Evolutionary conservation across 2,797 vertebrate genomes (phyloP).

Genomic region (Nannoperca obscura): DNA sequence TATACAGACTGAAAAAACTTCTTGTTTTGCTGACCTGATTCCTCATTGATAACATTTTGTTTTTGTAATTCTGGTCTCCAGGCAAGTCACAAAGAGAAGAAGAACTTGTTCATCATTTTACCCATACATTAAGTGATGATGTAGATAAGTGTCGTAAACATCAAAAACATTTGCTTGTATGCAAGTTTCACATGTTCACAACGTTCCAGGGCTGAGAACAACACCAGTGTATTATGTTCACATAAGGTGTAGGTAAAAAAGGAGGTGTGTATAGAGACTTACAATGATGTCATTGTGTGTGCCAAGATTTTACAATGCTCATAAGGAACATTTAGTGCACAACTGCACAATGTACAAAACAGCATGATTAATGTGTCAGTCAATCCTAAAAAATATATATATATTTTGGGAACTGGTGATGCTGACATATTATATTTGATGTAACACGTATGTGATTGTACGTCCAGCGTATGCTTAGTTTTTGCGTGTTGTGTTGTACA

Average conservation of each 20-base stretch:
- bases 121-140: not conserved
- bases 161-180: not conserved
- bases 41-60: not conserved
- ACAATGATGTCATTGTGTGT: not conserved
- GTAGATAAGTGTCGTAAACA: not conserved
- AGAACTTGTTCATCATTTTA: not conserved
- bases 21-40: not conserved
- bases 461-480: not conserved
- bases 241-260: not conserved
- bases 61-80: constrained; percentile 7
- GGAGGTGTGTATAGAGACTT: not conserved
- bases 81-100: not conserved
- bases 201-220: not conserved
- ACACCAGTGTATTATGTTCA: not conserved
- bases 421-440: not conserved
- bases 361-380: not conserved
- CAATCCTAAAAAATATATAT: not conserved
- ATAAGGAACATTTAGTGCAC: not conserved
- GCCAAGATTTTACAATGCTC: not conserved
- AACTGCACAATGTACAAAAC: not conserved
- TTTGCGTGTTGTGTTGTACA: not conserved
- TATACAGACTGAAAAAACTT: constrained; percentile 1
- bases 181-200: not conserved
- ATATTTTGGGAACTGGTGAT: constrained; percentile 1
- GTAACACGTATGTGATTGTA: not conserved